Evolutionary conservation across 2,113 vertebrate genomes (phyloP).

Genomic region (Nibea coibor): DNA sequence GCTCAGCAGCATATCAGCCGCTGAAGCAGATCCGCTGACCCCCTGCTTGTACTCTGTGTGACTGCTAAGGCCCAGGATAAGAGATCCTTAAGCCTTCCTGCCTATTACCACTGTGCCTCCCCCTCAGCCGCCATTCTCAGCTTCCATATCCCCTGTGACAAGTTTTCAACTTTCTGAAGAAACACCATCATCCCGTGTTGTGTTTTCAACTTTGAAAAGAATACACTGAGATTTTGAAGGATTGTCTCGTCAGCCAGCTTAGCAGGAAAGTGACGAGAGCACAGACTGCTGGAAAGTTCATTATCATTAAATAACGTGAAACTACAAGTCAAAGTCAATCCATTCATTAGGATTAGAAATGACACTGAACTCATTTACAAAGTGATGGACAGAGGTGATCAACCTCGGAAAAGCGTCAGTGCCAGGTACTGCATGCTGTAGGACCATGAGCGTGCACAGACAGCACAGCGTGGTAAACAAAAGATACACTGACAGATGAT

Average conservation of each 20-base stretch:
- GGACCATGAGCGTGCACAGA: too few relatives aligned
- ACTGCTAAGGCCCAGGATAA: conserved; percentile 49
- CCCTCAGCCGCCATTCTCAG: conserved; percentile 22
- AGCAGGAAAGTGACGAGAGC: conserved; percentile 3
- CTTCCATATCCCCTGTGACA: conserved; percentile 14
- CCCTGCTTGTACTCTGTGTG: conserved; percentile 54
- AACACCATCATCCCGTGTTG: conserved; percentile 36
- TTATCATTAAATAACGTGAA: neutral
- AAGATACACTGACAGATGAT: too few relatives aligned
- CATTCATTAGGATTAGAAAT: neutral
- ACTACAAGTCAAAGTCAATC: neutral
- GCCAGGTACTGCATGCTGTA: neutral
- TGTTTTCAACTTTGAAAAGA: conserved; percentile 31
- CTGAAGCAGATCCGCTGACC: conserved; percentile 47
- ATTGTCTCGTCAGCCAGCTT: conserved; percentile 20
- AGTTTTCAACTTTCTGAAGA: conserved; percentile 20
- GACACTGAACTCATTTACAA: neutral
- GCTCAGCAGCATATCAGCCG: conserved; percentile 43
- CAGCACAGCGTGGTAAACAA: too few relatives aligned
- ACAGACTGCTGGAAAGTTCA: neutral
- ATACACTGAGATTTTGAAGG: neutral
- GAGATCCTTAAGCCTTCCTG: conserved; percentile 53
- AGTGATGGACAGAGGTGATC: neutral
- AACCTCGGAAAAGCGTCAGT: neutral
- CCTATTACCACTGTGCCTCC: conserved; percentile 47